Evolutionary conservation across 2,113 vertebrate species (phyloP).

Genomic region (Hemiscyllium ocellatum): DNA sequence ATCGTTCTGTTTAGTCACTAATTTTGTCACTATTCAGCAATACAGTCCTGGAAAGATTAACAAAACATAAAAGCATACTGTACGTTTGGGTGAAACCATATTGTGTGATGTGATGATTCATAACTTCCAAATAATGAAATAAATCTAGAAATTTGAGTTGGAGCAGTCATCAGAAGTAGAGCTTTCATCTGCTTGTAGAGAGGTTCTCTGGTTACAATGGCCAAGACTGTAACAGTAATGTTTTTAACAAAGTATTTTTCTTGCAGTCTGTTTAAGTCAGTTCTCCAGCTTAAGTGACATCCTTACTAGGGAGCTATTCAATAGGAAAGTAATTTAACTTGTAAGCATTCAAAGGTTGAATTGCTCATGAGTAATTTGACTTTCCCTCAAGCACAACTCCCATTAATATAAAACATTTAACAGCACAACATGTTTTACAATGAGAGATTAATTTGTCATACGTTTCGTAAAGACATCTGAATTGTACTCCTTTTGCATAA

Average conservation of each 20-base stretch:
- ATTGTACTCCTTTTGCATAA: neutral
- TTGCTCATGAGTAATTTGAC: neutral
- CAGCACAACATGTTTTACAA: neutral
- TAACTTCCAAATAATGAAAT: neutral
- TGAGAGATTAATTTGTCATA: neutral
- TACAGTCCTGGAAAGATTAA: neutral
- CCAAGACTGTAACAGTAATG: neutral
- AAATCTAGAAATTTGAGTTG: neutral
- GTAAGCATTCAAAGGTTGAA: neutral
- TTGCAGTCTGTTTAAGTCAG: neutral
- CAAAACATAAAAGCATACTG: neutral
- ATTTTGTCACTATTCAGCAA: neutral
- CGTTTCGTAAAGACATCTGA: neutral
- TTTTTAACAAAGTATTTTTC: neutral
- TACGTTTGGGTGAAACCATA: neutral
- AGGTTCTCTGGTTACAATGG: no score
- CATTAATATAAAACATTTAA: neutral
- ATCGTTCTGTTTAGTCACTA: neutral
- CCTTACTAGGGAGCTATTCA: neutral
- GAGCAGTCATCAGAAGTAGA: neutral
- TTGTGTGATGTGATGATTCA: neutral
- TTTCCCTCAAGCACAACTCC: neutral
- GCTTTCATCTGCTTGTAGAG: neutral
- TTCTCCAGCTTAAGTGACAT: neutral
- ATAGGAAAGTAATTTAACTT: neutral